Evolutionary conservation across 2,888 invertebrate species (phyloP).

Genomic region (Ophonus ardosiacus): DNA sequence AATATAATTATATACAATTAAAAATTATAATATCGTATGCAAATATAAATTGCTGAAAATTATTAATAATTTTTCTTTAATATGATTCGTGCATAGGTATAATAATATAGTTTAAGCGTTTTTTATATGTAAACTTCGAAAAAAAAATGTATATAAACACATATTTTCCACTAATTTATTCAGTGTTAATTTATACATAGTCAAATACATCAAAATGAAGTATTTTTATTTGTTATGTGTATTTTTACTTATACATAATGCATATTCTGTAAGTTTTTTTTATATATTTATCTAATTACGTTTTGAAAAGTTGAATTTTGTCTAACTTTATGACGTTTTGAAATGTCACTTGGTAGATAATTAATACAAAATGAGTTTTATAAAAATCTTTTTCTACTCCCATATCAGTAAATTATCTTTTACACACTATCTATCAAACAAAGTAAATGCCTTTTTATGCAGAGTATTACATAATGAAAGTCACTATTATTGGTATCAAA

Average conservation of each 20-base stretch:
- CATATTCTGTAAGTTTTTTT: conserved; percentile 5
- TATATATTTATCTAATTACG: neutral
- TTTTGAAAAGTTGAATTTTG: too few species aligned
- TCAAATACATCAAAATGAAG: conserved; percentile 28
- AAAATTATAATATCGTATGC: conserved; percentile 22
- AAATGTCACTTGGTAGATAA: too few species aligned
- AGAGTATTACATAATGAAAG: too few species aligned
- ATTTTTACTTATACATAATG: neutral
- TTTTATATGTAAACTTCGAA: neutral
- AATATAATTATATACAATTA: conserved; percentile 2
- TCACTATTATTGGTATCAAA: too few species aligned
- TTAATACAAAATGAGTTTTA: too few species aligned
- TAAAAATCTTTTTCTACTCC: too few species aligned
- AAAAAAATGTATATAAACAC: conserved; percentile 17
- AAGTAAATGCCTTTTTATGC: too few species aligned
- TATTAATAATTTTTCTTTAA: neutral
- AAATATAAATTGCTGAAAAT: neutral
- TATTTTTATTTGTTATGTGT: neutral
- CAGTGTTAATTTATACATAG: neutral
- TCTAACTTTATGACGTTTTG: too few species aligned
- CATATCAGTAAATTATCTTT: too few species aligned
- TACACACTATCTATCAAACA: too few species aligned
- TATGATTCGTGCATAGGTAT: neutral
- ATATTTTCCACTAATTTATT: neutral
- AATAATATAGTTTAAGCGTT: neutral